A percentile compares a stretch with the other conserved stretches of the same genome.
These are phyloP conservation scores for Aptenodytes forsteri DNA, from an alignment of 2,113 vertebrate genomes.

Conservation along the genomic window DNA sequence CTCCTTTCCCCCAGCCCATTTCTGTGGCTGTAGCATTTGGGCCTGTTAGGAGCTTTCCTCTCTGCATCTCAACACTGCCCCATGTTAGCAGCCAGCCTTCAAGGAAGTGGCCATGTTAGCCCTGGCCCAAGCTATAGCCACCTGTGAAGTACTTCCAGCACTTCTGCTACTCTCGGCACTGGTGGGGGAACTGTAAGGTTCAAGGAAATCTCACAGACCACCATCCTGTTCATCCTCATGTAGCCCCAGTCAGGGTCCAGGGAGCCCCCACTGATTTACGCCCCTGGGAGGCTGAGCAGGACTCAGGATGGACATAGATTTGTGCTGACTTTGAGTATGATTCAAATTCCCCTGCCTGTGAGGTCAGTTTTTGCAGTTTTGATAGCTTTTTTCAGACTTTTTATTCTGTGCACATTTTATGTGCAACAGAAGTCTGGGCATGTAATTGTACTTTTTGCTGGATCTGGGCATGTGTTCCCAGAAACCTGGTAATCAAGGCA, in stretches of 20 bases:
- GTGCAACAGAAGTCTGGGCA: background rate
- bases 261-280: background rate
- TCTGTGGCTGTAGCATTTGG: background rate
- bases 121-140: background rate
- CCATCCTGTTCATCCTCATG: rapidly evolving
- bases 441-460: background rate
- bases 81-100: background rate
- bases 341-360: background rate
- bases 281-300: background rate
- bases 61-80: rapidly evolving
- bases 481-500: background rate
- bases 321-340: background rate
- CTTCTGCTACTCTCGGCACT: background rate
- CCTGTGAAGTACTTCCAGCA: background rate
- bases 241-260: background rate
- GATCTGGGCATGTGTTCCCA: background rate
- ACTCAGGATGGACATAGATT: background rate
- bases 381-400: background rate
- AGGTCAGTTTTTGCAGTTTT: background rate
- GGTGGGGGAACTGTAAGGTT: background rate
- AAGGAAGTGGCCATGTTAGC: rapidly evolving
- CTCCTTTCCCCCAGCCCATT: background rate
- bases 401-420: background rate
- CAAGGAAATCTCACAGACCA: background rate
- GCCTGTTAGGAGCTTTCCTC: background rate